Conservation (phyloP, 2,797 vertebrate genomes). For the Limosa lapponica region DNA sequence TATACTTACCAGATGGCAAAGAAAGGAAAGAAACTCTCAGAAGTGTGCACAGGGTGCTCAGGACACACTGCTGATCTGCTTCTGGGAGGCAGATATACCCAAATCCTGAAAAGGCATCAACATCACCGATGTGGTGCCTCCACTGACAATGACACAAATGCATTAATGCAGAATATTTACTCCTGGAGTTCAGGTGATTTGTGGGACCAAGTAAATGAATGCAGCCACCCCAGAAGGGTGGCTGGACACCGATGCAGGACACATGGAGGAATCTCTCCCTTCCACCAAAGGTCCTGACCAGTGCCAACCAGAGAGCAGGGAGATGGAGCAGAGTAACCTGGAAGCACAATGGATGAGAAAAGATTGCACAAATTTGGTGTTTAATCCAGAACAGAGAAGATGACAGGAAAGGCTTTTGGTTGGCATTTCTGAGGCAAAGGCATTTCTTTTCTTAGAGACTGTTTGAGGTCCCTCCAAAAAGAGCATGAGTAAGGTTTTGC, state of each 20-base stretch:
- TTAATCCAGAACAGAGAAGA: background rate
- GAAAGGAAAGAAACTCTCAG: background rate
- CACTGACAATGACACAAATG: accelerated
- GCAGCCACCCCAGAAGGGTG: background rate
- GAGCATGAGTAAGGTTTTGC: background rate
- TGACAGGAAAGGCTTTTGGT: background rate
- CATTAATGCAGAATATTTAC: background rate
- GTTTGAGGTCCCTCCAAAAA: background rate
- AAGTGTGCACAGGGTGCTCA: background rate
- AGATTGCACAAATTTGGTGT: background rate
- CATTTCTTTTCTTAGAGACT: background rate
- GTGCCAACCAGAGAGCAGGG: background rate
- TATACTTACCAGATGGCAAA: background rate
- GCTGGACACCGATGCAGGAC: background rate
- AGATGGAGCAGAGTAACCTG: background rate
- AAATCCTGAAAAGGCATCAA: background rate
- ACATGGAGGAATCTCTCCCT: background rate
- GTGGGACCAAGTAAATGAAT: background rate
- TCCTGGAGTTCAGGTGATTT: background rate
- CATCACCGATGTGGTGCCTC: background rate
- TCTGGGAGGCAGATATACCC: background rate
- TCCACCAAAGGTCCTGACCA: background rate
- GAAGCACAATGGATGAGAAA: background rate
- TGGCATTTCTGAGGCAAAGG: background rate
- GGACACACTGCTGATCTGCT: background rate